Evolutionary conservation across 2,888 invertebrate species (phyloP), one percentile per base, ranked within the genome.

Genomic region (Steromphala cineraria): DNA sequence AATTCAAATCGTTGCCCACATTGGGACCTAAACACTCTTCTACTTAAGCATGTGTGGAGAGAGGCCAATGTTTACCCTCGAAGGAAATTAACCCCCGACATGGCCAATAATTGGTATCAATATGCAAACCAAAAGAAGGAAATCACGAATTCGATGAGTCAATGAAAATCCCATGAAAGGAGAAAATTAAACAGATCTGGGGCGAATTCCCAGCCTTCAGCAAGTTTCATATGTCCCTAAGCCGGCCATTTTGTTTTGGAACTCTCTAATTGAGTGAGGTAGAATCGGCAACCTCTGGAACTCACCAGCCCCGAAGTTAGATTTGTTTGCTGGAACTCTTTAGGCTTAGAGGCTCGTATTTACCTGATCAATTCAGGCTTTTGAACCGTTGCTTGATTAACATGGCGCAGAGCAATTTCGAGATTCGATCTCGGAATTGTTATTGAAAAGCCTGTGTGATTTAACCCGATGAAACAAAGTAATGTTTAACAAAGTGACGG

Each of bases 31-130:
- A 71, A 40, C 36, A 71, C 24, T 36, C n/a, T n/a, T n/a, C 71
- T 24, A 36, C 71, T 71, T 71, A 28, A 71, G 71, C 71, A 36
- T 71, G 71, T 71, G 71, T 71, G 10, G 40, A 10, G 36, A 71
- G 40, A n/a, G 36, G 28, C 4, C 28, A n/a, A 40, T 79, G 75
- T 79, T 79, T 79, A 56, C 79, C 28, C 74, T 53, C 40, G 71
- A 53, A 79, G 79, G 79, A 79, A 79, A 79, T 79, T 79, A 79
- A 79, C 74, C 53, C 46, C 74, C 46, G 56, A 53, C 74, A 53
- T 53, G 40, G 31, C 52, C 40, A 71, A 74, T 28, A 53, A 74
- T 75, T 74, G 74, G 31, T 79, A 74, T 79, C 53, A 75, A 79
- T 74, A 74, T 46, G 28, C 21, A 24, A 53, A 36, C 53, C 40